Base-by-base conservation (phyloP, 2,888 invertebrate species). In the Ormyrus rosae region DNA sequence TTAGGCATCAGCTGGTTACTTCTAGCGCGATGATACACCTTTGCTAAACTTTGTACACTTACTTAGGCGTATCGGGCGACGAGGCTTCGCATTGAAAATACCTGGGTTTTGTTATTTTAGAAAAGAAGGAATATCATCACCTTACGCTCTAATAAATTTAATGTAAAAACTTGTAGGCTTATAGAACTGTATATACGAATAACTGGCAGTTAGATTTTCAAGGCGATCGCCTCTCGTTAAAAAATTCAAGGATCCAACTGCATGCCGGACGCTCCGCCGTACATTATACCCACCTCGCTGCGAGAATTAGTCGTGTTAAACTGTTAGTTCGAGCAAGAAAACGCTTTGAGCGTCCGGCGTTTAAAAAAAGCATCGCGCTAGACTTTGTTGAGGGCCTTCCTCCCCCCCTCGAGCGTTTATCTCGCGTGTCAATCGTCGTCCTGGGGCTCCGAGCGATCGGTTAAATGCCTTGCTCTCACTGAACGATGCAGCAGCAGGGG, bases 401-500 rank as follows among this genome's bases (percentile, higher is more conserved):
- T 19, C 19, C 34, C 34, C 34, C 34, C 34, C 34, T 34, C 34
- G 34, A 34, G 34, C 34, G 34, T 34, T 34, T 34, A 0, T 34
- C 34, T 60, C 60, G 34, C 8, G 13, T 10, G n/a, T 13, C n/a
- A 53, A 53, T 53, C 11, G 11, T 53, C 48, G 48, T 6, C 13
- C 9, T 67, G 5, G 67, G 51, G 67, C 67, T 67, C 51, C 19
- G 9, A 46, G 6, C 64, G 63, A 63, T 10, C 13, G 45, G 63
- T 48, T 6, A 67, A 69, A 9, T 67, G 53, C 13, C 5, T 4
- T 9, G 34, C 7, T 13, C 10, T 86, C 85, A 90, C 85, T 90
- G 89, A 73, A 90, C 88, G 86, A 90, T 89, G 85, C 90, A 91
- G 85, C 90, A 90, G 84, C 90, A 90, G 70, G 90, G 89, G 83